These are phyloP conservation scores for Leucoraja ocellata DNA, from an alignment of 2,797 vertebrate genomes.

Conservation along the genomic window DNA sequence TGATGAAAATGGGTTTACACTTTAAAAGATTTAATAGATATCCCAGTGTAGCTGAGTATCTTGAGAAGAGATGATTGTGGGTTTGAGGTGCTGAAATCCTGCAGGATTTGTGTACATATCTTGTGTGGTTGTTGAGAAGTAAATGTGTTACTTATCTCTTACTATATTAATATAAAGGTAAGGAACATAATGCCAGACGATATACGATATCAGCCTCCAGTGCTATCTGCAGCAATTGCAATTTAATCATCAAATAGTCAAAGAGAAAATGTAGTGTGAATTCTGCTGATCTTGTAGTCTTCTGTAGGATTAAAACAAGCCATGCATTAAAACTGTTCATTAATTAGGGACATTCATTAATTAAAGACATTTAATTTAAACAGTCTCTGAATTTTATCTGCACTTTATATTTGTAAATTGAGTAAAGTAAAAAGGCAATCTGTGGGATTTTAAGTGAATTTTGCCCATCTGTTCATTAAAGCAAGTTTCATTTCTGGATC, in stretches of 20 bases:
- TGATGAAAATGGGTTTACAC: background rate
- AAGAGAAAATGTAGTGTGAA: conserved; percentile 55
- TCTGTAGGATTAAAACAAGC: conserved; percentile 53
- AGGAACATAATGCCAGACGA: background rate
- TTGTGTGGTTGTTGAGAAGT: background rate
- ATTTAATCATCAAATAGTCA: conserved; percentile 48
- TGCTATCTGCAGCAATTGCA: conserved; percentile 18
- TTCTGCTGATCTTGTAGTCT: conserved; percentile 67
- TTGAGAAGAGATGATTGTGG: too few species aligned
- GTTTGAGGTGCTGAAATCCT: background rate
- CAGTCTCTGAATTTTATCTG: conserved; percentile 52
- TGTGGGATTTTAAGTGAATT: background rate
- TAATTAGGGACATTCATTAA: conserved; percentile 68
- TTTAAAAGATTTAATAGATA: background rate
- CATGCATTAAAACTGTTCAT: conserved; percentile 64
- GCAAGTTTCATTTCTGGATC: background rate
- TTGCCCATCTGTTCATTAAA: background rate
- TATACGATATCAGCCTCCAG: conserved; percentile 26
- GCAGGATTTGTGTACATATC: background rate
- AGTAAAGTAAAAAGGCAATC: conserved; percentile 30
- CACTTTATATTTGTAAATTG: conserved; percentile 30
- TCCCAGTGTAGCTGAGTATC: background rate
- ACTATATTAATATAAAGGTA: conserved; percentile 2
- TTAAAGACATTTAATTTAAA: conserved; percentile 68
- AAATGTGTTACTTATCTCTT: background rate